phyloP scores from a whole-genome alignment of 1,140 invertebrate species.

The Drosophila miranda region DNA sequence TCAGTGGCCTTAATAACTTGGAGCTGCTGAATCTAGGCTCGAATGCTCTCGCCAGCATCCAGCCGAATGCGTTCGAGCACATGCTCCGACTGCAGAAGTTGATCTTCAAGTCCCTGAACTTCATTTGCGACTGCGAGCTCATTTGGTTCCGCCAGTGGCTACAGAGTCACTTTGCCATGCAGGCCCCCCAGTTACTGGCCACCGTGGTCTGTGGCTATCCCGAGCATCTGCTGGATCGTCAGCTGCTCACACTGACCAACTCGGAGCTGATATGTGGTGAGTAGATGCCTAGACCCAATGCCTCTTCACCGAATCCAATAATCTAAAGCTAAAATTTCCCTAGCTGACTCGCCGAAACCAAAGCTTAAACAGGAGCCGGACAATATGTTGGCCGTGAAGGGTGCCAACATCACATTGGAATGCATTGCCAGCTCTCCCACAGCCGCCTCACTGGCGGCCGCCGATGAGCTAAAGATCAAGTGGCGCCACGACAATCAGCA shows the following conservation, averaged over 20 bases:
- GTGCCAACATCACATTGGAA: constrained; percentile 90
- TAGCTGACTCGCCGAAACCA: constrained; percentile 91
- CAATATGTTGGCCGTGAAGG: constrained; percentile 91
- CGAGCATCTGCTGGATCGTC: constrained; percentile 86
- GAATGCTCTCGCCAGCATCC: constrained; percentile 93
- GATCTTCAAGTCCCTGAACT: constrained; percentile 87
- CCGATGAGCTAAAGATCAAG: constrained; percentile 88
- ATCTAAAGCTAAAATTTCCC: constrained; percentile 87
- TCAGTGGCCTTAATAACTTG: constrained; percentile 88
- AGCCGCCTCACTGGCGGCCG: constrained; percentile 80
- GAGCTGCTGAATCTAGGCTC: constrained; percentile 88
- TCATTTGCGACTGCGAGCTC: constrained; percentile 93
- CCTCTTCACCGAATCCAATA: constrained; percentile 87
- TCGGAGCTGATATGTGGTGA: constrained; percentile 90
- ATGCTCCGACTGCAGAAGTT: constrained; percentile 86
- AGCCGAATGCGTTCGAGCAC: constrained; percentile 89
- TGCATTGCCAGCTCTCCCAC: constrained; percentile 89
- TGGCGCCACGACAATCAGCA: constrained; percentile 96
- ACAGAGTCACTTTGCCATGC: constrained; percentile 66
- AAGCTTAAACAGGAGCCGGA: constrained; percentile 91
- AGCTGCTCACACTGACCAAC: constrained; percentile 86
- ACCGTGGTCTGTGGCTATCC: constrained; percentile 91
- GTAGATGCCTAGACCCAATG: constrained; percentile 1
- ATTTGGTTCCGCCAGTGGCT: constrained; percentile 91
- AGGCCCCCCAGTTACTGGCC: constrained; percentile 55